Evolutionary conservation across 2,888 invertebrate genomes (phyloP), one percentile per base, ranked within the genome.

Genomic region (Chironomus riparius): DNA sequence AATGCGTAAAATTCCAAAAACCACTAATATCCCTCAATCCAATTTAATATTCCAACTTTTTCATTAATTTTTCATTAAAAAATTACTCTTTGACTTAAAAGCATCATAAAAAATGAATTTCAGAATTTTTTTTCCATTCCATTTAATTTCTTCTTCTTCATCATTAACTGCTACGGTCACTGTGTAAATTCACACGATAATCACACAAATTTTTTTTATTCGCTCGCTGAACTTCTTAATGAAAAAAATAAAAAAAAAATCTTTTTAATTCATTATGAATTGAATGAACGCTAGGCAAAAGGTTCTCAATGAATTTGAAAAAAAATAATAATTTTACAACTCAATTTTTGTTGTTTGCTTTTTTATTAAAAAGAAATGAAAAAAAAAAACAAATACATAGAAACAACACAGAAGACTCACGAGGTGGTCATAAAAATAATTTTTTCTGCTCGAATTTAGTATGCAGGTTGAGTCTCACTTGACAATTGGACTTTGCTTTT

Each of bases 181-280:
- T 68, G 22, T 13, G 13, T 68, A 38, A 38, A 38, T 38, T 70
- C 70, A 70, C 70, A 70, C 70, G 70, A 70, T 47, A 70, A 70
- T 70, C 70, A 47, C 56, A 56, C 56, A 56, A 38, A 28, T 3
- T 48, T 50, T 50, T 70, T 70, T 13, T 47, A 12, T 70, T 18
- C 68, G 38, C 68, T 68, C 68, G 38, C 68, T 38, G 18, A 18
- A 38, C 38, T 38, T 13, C 21, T 70, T 70, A 70, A 70, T 70
- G 70, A 70, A 70, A 28, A 38, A 10, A 10, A 38, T 47, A 70
- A 70, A 15, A 38, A 38, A 38, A 38, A 38, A 38, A 38, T 38
- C 38, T 38, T 38, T 38, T 38, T 38, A 38, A 38, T 38, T 38
- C 38, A 38, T 38, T 38, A 38, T 38, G 38, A 38, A 38, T 38